Base-by-base conservation (phyloP, 1,140 invertebrate species). In the Hesperophylax magnus region DNA sequence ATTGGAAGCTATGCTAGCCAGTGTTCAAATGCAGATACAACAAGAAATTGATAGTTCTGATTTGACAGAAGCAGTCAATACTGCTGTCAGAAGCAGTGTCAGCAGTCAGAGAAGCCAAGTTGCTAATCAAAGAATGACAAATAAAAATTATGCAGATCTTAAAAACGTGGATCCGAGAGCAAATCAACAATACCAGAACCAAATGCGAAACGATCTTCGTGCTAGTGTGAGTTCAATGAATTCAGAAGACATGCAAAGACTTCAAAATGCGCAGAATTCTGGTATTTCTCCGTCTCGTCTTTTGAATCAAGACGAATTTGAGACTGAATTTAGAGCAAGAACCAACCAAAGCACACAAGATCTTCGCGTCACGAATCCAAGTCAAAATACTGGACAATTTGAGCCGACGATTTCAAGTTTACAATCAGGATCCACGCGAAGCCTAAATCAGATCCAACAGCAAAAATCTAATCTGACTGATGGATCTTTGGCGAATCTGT, bases 1-100 rank as follows among this genome's bases (percentile, higher is more conserved):
- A 63, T 65, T 90, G 31, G 89, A 90, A 63, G 88, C 89, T 69
- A 89, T 90, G 89, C 81, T 90, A 11, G 89, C 89, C 0, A 86
- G 88, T 71, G 89, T 90, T 0, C 89, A 90, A 56, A 87, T 84
- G 6, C 88, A 90, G 76, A 82, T 90, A 14, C 88, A 90, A 80
- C 86, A 89, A 52, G 89, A 90, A 81, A 90, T 90, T 1, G 88
- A 88, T 86, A 88, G 69, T 85, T 85, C 18, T 86, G 88, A 58
- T 82, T 84, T 14, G 18, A 14, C 27, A n/a, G 58, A 67, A 5
- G 18, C 31, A 22, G 67, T 34, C 18, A 24, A 47, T 14, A 47
- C 9, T 14, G 11, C 39, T 2, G 39, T 47, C 1, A 47, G 39
- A 47, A 47, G 11, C 11, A 47, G 39, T 14, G 39, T 47, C 39